Conservation (phyloP, 2,888 invertebrate species). For the Flabesymbios commensalis region DNA sequence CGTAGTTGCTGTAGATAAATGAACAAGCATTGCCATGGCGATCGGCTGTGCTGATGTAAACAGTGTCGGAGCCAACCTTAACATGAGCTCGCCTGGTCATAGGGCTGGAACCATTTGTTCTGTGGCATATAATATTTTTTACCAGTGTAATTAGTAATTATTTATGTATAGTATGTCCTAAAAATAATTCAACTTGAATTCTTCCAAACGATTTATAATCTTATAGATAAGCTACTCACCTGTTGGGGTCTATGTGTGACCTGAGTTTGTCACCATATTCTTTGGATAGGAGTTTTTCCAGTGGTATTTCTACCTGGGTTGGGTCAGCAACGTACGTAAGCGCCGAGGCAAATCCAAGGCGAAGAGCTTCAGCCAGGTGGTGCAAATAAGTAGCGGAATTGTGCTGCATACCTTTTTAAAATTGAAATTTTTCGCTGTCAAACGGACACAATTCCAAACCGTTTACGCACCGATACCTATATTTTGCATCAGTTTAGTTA, state of each 20-base stretch:
- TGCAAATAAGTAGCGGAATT: constrained; percentile 60
- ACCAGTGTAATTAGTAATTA: too few relatives aligned
- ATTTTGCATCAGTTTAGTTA: too few relatives aligned
- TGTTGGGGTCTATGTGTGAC: constrained; percentile 46
- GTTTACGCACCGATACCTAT: too few relatives aligned
- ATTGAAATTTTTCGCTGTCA: too few relatives aligned
- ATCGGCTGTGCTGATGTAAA: constrained; percentile 60
- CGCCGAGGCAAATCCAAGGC: constrained; percentile 59
- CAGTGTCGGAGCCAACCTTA: constrained; percentile 51
- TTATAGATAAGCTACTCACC: constrained; percentile 38
- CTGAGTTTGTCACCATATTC: constrained; percentile 54
- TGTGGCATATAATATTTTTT: too few relatives aligned
- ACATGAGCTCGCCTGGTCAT: too few relatives aligned
- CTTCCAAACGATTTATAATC: too few relatives aligned
- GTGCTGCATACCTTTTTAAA: constrained; percentile 53
- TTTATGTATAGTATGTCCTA: too few relatives aligned
- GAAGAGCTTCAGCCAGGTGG: constrained; percentile 57
- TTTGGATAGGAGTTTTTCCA: constrained; percentile 52
- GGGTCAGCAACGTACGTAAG: constrained; percentile 57
- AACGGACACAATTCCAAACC: too few relatives aligned
- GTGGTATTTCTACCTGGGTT: constrained; percentile 43
- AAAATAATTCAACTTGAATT: too few relatives aligned
- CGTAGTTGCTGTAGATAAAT: constrained; percentile 61
- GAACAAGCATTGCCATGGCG: constrained; percentile 61
- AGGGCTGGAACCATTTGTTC: too few relatives aligned